Evolutionary conservation across 2,797 vertebrate species (phyloP).

Genomic region (Chanos chanos): DNA sequence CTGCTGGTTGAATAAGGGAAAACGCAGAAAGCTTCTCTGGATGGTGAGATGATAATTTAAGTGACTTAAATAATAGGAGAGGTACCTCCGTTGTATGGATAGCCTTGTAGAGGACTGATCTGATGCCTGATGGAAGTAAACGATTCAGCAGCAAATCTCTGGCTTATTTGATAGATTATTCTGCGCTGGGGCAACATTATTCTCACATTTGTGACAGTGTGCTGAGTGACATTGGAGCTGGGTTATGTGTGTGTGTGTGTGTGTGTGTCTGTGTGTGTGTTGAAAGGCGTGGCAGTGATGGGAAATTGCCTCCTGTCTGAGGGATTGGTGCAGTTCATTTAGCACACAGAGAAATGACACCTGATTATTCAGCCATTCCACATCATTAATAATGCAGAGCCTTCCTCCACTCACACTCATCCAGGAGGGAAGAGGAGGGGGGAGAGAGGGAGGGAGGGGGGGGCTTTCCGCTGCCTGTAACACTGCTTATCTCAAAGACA

Average conservation of each 20-base stretch:
- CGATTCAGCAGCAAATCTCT: constrained; percentile 33
- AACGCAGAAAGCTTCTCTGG: constrained; percentile 40
- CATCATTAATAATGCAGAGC: constrained; percentile 56
- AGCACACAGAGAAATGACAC: constrained; percentile 63
- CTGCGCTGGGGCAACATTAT: constrained; percentile 48
- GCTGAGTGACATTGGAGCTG: constrained; percentile 19
- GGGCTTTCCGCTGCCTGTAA: too few relatives aligned
- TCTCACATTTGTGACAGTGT: constrained; percentile 58
- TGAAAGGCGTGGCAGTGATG: constrained; percentile 53
- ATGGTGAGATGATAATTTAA: constrained; percentile 41
- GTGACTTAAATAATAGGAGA: constrained; percentile 53
- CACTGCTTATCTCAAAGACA: too few relatives aligned
- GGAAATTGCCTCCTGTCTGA: constrained; percentile 63
- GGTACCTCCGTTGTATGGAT: too few relatives aligned
- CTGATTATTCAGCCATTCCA: constrained; percentile 70
- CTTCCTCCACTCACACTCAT: constrained; percentile 33
- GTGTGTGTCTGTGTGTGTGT: constrained; percentile 36
- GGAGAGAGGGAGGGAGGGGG: too few relatives aligned
- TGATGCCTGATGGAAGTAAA: constrained; percentile 49
- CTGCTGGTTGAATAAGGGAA: not conserved
- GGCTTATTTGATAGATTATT: constrained; percentile 57
- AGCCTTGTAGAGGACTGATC: too few relatives aligned
- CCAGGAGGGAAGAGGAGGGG: too few relatives aligned
- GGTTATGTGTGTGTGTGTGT: not conserved
- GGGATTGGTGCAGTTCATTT: constrained; percentile 70